Conservation (phyloP, 2,113 vertebrate genomes). For the Acanthochromis polyacanthus region DNA sequence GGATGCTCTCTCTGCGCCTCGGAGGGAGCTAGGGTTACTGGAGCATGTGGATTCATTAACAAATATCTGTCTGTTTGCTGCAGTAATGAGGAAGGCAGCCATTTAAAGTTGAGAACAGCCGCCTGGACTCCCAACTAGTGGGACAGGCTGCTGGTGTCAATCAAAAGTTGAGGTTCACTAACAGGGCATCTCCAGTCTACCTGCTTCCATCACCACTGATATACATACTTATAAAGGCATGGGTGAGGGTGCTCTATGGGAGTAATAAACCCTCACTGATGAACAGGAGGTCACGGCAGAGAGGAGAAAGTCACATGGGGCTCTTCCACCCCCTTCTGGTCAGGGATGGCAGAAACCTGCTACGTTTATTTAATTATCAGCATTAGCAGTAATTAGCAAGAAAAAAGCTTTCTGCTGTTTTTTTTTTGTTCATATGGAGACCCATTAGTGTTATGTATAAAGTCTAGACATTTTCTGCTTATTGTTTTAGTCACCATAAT, state of each 20-base stretch:
- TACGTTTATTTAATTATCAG: neutral
- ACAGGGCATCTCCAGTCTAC: conserved; percentile 70
- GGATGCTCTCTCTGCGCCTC: conserved; percentile 49
- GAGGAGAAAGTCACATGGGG: conserved; percentile 37
- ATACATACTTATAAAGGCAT: conserved; percentile 44
- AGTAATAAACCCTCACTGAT: conserved; percentile 38
- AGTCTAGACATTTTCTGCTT: too few species aligned
- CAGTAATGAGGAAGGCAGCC: conserved; percentile 79
- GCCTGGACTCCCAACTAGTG: conserved; percentile 63
- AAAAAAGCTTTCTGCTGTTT: neutral
- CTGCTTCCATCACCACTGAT: conserved; percentile 64
- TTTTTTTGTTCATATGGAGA: neutral
- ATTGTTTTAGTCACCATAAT: too few species aligned
- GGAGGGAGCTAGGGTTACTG: conserved; percentile 70
- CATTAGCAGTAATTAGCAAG: neutral
- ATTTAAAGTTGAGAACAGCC: conserved; percentile 74
- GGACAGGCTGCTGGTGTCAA: conserved; percentile 80
- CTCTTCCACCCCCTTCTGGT: conserved; percentile 82
- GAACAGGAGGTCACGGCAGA: conserved; percentile 22
- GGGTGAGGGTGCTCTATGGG: conserved; percentile 24
- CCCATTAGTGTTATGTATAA: too few species aligned
- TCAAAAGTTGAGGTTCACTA: conserved; percentile 81
- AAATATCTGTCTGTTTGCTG: conserved; percentile 88
- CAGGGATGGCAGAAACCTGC: conserved; percentile 22
- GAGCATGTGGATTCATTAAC: conserved; percentile 86